phyloP scores from a whole-genome alignment of 35 echinoderm and acorn worm genomes.

The Nesometra sesokonis region DNA sequence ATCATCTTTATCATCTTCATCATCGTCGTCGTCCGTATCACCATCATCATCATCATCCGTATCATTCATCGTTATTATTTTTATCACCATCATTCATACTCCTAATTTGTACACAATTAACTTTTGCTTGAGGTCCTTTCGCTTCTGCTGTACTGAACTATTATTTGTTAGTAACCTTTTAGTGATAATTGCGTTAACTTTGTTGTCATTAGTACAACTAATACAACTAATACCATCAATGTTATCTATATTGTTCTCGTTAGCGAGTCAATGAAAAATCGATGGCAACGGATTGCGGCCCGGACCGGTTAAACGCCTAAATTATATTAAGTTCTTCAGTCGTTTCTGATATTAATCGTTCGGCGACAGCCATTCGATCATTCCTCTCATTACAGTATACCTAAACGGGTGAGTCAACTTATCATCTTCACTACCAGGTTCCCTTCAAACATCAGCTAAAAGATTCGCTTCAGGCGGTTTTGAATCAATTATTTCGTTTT shows the following conservation, averaged over 20 bases:
- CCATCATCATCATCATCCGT: not conserved
- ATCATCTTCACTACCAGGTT: not conserved
- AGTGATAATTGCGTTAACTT: not conserved
- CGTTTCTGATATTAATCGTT: not conserved
- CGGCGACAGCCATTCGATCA: not conserved
- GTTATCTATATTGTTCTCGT: not conserved
- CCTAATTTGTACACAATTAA: no score
- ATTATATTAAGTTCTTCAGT: not conserved
- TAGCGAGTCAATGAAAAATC: not conserved
- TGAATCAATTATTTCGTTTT: constrained; percentile 1
- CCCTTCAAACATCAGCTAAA: not conserved
- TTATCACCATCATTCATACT: no score
- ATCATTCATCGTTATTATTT: no score
- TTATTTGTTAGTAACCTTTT: not conserved
- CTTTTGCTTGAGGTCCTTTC: no score
- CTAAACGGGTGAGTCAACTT: not conserved
- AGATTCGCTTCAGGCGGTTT: not conserved
- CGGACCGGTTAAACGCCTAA: not conserved
- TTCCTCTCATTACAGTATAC: not conserved
- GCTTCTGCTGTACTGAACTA: not conserved
- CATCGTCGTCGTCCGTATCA: not conserved
- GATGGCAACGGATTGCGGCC: not conserved
- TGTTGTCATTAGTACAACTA: not conserved
- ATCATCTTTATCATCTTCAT: not conserved
- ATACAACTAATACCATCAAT: not conserved